Conservation (phyloP, 2,888 invertebrate genomes). For the Meghimatium bilineatum region DNA sequence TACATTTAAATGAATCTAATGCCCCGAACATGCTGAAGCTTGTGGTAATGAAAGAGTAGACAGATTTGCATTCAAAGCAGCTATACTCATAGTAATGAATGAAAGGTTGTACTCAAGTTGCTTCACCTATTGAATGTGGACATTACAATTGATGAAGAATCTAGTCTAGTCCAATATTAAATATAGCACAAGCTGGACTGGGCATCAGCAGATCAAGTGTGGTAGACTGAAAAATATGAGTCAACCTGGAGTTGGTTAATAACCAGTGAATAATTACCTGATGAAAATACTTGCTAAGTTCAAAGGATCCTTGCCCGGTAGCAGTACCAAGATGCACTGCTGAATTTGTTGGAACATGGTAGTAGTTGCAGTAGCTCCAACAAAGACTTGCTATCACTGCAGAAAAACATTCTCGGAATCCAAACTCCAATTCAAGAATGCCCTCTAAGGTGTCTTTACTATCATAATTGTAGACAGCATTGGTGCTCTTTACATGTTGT, state of each 20-base stretch:
- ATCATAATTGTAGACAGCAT: slow-evolving; percentile 65
- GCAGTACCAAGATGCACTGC: slow-evolving; percentile 68
- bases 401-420: slow-evolving; percentile 65
- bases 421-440: slow-evolving; percentile 71
- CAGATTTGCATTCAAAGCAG: too few species aligned
- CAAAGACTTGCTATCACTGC: slow-evolving; percentile 59
- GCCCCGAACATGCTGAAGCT: too few species aligned
- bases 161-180: too few species aligned
- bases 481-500: slow-evolving; percentile 58
- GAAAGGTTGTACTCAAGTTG: too few species aligned
- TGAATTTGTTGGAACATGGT: slow-evolving; percentile 55
- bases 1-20: too few species aligned
- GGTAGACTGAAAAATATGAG: not conserved
- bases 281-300: slow-evolving; percentile 62
- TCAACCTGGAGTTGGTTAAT: not conserved
- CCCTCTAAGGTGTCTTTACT: slow-evolving; percentile 58
- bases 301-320: slow-evolving; percentile 64
- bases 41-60: too few species aligned
- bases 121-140: too few species aligned
- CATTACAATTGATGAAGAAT: too few species aligned
- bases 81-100: too few species aligned
- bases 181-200: too few species aligned
- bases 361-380: slow-evolving; percentile 51
- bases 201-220: not conserved
- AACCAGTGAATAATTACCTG: too few species aligned